A percentile compares a stretch with the other conserved stretches of the same genome.
Conservation (phyloP, 1,140 invertebrate genomes). For the Pogonognathellus flavescens region DNA sequence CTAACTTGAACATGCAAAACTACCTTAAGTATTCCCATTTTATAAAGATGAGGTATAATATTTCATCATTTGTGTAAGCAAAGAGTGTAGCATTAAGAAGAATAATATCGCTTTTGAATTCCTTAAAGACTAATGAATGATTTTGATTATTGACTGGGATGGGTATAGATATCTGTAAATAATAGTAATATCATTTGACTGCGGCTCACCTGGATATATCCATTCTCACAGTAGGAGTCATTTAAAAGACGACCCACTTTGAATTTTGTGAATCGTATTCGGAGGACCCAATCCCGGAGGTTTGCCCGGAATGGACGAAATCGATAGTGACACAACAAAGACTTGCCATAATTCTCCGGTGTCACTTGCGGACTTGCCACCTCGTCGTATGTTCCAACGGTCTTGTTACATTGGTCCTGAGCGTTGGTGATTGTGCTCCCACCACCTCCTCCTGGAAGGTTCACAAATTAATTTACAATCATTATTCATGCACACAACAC, state of each 20-base stretch:
- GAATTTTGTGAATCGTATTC: slow-evolving; percentile 91
- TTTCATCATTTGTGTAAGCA: no score
- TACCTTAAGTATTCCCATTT: no score
- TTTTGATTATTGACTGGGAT: slow-evolving; percentile 1
- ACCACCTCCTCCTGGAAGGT: slow-evolving; percentile 30
- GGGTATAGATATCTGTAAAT: background rate
- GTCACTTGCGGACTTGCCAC: slow-evolving; percentile 88
- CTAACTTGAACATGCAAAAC: no score
- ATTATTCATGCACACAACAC: background rate
- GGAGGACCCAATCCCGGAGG: slow-evolving; percentile 88
- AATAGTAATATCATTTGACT: background rate
- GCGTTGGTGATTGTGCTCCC: slow-evolving; percentile 27
- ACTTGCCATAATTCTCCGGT: slow-evolving; percentile 82
- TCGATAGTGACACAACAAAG: slow-evolving; percentile 89
- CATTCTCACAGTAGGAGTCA: slow-evolving; percentile 86
- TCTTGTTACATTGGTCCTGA: slow-evolving; percentile 88
- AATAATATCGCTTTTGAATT: no score
- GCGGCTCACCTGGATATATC: slow-evolving; percentile 84
- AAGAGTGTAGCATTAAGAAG: no score
- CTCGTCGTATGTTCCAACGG: slow-evolving; percentile 91
- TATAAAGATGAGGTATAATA: no score
- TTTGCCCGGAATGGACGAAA: slow-evolving; percentile 84
- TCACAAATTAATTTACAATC: slow-evolving; percentile 26
- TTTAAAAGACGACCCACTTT: slow-evolving; percentile 89
- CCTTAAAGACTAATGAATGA: slow-evolving; percentile 12